Conservation (phyloP, 2,888 invertebrate species). For the Copidosoma aretas region DNA sequence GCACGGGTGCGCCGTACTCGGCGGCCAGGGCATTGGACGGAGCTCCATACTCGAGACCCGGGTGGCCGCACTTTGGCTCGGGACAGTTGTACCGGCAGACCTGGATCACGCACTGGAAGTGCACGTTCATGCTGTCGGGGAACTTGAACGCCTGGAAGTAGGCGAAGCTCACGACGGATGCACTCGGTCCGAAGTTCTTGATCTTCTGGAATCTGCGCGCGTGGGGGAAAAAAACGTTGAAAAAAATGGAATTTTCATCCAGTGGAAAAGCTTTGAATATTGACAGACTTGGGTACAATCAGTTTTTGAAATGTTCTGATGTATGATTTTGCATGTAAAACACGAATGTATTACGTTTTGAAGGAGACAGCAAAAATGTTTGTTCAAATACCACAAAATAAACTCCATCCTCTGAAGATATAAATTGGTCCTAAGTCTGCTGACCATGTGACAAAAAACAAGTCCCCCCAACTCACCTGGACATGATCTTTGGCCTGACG, state of each 20-base stretch:
- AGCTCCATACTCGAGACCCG: slow-evolving; percentile 64
- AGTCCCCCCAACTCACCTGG: no score
- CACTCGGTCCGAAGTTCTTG: slow-evolving; percentile 93
- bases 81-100: slow-evolving; percentile 93
- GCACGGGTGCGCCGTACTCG: slow-evolving; percentile 73
- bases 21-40: slow-evolving; percentile 64
- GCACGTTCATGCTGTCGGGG: slow-evolving; percentile 96
- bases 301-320: no score
- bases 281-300: no score
- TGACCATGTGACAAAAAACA: no score
- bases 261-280: no score
- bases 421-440: no score
- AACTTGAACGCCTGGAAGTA: slow-evolving; percentile 98
- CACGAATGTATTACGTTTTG: no score
- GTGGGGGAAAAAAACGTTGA: not conserved
- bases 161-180: slow-evolving; percentile 92
- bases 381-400: not conserved
- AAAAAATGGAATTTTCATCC: no score
- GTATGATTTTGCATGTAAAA: no score
- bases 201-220: slow-evolving; percentile 85
- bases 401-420: no score
- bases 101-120: slow-evolving; percentile 96
- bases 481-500: slow-evolving; percentile 93
- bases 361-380: not conserved
- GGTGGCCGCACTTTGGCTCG: slow-evolving; percentile 81